Evolutionary conservation across 2,797 vertebrate genomes (phyloP), one percentile per base, ranked within the genome.

Genomic region (Esox lucius): DNA sequence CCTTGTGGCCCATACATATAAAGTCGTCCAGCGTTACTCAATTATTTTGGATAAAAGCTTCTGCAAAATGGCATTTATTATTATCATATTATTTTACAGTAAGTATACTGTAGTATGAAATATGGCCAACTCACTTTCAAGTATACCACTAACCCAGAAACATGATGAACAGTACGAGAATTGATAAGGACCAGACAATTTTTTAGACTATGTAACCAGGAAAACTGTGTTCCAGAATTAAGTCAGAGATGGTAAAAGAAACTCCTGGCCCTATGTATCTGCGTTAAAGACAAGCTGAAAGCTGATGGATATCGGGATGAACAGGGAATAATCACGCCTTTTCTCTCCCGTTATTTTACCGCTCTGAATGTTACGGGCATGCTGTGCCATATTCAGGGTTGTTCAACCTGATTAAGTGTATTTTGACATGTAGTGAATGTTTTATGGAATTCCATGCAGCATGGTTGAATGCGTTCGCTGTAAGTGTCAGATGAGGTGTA

Each of bases 401-500:
- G 24, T 28, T 72, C 22, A 75, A 68, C 28, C 15, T 35, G 19
- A 67, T 72, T 8, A 59, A 68, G 53, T 42, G 9, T 13, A 65
- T 68, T 39, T 46, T n/a, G 31, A 19, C 53, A 0, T 24, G 33
- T 3, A 68, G 70, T 71, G 19, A 69, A 70, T 26, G 31, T 31
- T 15, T 64, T 33, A 65, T 70, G 0, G 39, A 48, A n/a, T 64
- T 19, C 75, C 1, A n/a, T 68, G 13, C 19, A n/a, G 19, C 22
- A 5, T 13, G 66, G 71, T 75, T 76, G 42, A 71, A 81, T 64
- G 39, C 31, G 26, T 3, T 56, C 33, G 46, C 1, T 35, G 39
- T 48, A 69, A 49, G 13, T 71, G 51, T 72, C 42, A 46, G n/a
- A 61, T 61, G 22, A 61, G 61, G 22, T 61, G 56, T 24, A 16